Evolutionary conservation across 2,888 invertebrate species (phyloP).

Genomic region (Calliopum simillimum): DNA sequence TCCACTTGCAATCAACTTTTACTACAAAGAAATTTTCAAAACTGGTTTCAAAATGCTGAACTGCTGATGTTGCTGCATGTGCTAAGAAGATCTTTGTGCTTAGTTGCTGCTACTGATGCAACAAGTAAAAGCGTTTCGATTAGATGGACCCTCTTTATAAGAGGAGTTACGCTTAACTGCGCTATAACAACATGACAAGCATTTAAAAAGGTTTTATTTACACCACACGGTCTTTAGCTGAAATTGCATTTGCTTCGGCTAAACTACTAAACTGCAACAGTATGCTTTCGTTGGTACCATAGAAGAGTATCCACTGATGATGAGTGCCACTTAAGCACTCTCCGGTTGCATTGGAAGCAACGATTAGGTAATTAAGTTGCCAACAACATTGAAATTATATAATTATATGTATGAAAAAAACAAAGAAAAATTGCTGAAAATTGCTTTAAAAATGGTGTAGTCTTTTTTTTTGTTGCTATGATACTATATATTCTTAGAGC

Average conservation of each 20-base stretch:
- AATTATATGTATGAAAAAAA: conserved; percentile 64
- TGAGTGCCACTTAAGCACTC: conserved; percentile 50
- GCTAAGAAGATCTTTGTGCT: background rate
- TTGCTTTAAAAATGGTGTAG: conserved; percentile 20
- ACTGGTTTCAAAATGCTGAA: too few species aligned
- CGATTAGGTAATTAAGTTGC: conserved; percentile 64
- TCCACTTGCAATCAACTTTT: too few species aligned
- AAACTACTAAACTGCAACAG: conserved; percentile 38
- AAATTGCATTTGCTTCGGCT: background rate
- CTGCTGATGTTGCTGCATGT: too few species aligned
- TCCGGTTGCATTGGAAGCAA: conserved; percentile 46
- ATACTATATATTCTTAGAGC: background rate
- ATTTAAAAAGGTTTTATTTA: conserved; percentile 62
- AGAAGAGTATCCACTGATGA: conserved; percentile 36
- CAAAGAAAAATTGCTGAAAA: conserved; percentile 17
- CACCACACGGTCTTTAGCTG: conserved; percentile 43
- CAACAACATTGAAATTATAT: conserved; percentile 66
- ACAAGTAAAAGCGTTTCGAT: background rate
- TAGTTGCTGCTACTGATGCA: conserved; percentile 11
- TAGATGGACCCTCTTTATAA: background rate
- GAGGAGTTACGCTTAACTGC: conserved; percentile 24
- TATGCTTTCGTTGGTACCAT: background rate
- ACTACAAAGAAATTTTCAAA: too few species aligned
- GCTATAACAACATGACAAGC: conserved; percentile 56
- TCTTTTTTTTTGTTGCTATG: background rate